Base-by-base conservation (phyloP, 2,797 vertebrate species). In the Ispidina lecontei region DNA sequence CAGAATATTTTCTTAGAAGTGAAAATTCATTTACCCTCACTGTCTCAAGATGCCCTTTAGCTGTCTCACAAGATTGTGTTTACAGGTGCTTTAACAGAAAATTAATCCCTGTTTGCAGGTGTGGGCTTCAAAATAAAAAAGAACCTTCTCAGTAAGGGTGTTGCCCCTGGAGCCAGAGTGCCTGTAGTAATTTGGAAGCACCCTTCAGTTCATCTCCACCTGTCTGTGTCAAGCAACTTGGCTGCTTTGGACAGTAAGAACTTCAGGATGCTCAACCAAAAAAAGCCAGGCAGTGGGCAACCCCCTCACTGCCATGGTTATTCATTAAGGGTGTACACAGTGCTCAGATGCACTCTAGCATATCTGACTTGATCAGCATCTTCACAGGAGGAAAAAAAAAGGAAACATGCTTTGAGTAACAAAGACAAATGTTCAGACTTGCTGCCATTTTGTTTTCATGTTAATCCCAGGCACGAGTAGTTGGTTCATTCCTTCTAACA, bases 371-470 rank as follows among this genome's bases (percentile, higher is more conserved):
- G 22, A 60, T 43, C 35, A 47, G 43, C 33, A 35, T 39, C 25
- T 54, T 75, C 69, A 70, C 9, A 52, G 19, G 33, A 76, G 47
- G 73, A 93, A 43, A 77, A 81, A 60, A 81, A 60, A 80, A 4
- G 52, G 68, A 96, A 87, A 72, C 52, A 67, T 4, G 4, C 49
- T 18, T 41, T 39, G 16, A 72, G 33, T 56, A 69, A 67, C 14
- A 69, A 90, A 90, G 58, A 94, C 23, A 64, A 59, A 86, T 43
- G 21, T 69, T 93, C 55, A 44, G 54, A 96, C 98, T 97, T 96
- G 98, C 98, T 75, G 98, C 98, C 85, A 97, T 98, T 96, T 98
- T 98, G 92, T 98, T 99, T 71, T 93, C 97, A 28, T 98, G 98
- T 72, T 98, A 98, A 47, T 98, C 98, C 85, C 98, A 93, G 81